Base-by-base conservation (phyloP, 2,888 invertebrate genomes). In the Malacosoma neustria region DNA sequence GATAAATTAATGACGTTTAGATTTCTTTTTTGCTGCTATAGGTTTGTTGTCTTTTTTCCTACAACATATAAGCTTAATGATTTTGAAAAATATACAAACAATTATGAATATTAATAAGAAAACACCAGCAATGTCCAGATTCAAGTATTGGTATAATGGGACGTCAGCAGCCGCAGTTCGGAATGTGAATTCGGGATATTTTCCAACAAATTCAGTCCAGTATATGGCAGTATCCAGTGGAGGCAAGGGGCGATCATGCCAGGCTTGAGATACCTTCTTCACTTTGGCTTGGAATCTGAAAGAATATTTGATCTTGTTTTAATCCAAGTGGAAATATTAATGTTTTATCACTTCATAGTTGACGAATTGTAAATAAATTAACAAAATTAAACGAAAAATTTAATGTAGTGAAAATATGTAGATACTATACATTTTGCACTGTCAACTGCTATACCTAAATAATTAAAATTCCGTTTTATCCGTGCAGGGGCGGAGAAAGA, bases 171-270 rank as follows among this genome's bases (percentile, higher is more conserved):
- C 87, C 1, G 87, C 74, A 1, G 87, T 75, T 36, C 84, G 74
- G 55, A 87, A 75, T 1, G 65, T 71, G 15, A 71, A 60, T 41
- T 89, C 87, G 5, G 81, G 61, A 48, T 89, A 76, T 38, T 81
- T 74, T 4, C 89, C 88, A 0, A 88, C 87, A 52, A 87, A 90
- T 57, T 91, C 91, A 1, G 89, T 87, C 91, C 91, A 91, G 58
- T 84, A 90, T 7, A 89, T 61, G 1, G 91, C 90, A 0, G 88
- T 87, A 33, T 90, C 88, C 51, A 89, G 53, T 0, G 91, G 85
- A 1, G 87, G 66, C 56, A 88, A 57, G 0, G 89, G 90, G 11
- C 89, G 80, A 50, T 91, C 90, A 39, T 80, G 81, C 84, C 89
- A 90, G 4, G 87, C 74, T 37, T 63, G 74, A 4, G 89, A 87